Evolutionary conservation across 35 echinoderm and acorn worm genomes (phyloP).

Genomic region (Nesometra sesokonis): DNA sequence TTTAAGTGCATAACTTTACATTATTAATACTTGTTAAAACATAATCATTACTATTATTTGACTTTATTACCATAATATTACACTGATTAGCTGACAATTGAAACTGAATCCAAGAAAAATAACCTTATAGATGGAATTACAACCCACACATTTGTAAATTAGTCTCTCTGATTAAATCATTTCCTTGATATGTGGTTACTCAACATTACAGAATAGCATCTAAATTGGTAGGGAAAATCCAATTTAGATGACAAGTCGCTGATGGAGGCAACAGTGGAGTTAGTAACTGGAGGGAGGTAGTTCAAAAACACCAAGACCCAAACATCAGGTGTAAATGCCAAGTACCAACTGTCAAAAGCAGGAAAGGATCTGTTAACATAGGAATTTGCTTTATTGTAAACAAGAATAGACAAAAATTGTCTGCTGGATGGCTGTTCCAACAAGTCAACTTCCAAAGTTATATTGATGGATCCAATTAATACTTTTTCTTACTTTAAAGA

Average conservation of each 20-base stretch:
- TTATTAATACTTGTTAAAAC: too few relatives aligned
- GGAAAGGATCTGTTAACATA: not conserved
- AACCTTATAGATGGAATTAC: not conserved
- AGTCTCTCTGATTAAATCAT: not conserved
- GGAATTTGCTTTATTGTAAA: not conserved
- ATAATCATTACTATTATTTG: too few relatives aligned
- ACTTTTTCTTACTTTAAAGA: too few relatives aligned
- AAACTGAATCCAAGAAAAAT: not conserved
- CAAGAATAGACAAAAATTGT: not conserved
- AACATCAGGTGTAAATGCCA: not conserved
- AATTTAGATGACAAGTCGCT: not conserved
- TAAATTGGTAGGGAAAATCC: not conserved
- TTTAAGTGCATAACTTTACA: too few relatives aligned
- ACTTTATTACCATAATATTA: too few relatives aligned
- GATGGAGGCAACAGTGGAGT: not conserved
- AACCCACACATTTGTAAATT: not conserved
- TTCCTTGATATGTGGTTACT: not conserved
- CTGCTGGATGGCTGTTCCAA: not conserved
- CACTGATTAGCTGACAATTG: not conserved
- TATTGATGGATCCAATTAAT: too few relatives aligned
- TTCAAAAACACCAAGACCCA: not conserved
- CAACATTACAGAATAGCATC: not conserved
- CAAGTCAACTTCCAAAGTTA: not conserved
- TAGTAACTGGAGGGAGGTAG: not conserved
- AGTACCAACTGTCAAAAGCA: not conserved